Conservation (phyloP, 2,113 vertebrate species). For the Brachirus orientalis region DNA sequence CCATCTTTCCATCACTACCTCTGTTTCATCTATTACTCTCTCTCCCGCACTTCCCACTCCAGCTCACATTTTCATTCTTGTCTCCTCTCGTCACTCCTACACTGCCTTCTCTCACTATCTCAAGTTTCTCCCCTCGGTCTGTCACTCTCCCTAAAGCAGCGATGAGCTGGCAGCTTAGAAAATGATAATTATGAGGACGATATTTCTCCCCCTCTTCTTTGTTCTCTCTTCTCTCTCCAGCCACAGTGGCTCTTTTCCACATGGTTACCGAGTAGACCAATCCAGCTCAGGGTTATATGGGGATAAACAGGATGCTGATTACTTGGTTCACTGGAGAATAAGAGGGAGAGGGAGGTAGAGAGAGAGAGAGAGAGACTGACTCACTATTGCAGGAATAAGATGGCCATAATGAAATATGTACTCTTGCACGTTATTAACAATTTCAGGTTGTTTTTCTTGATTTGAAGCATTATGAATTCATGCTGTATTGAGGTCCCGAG, state of each 20-base stretch:
- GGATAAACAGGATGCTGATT: not conserved
- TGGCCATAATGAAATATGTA: no score
- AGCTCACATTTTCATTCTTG: slow-evolving; percentile 36
- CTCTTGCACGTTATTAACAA: no score
- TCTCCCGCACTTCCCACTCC: slow-evolving; percentile 29
- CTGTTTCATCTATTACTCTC: slow-evolving; percentile 48
- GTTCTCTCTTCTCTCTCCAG: slow-evolving; percentile 23
- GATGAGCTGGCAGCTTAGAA: slow-evolving; percentile 39
- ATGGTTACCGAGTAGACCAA: not conserved
- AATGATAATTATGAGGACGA: slow-evolving; percentile 53
- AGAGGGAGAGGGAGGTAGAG: not conserved
- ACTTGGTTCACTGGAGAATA: not conserved
- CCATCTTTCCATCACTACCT: slow-evolving; percentile 47
- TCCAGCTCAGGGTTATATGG: not conserved
- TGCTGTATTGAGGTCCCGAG: no score
- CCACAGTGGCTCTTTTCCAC: not conserved
- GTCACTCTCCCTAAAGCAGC: slow-evolving; percentile 48
- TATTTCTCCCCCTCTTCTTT: slow-evolving; percentile 40
- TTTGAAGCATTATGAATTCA: no score
- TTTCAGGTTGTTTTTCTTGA: no score
- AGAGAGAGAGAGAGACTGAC: not conserved
- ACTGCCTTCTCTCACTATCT: not conserved
- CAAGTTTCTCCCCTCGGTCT: slow-evolving; percentile 27
- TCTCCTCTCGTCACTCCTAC: slow-evolving; percentile 33
- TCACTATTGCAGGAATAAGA: no score